Base-by-base conservation (phyloP, 2,888 invertebrate species). In the Pasiphila rectangulata region DNA sequence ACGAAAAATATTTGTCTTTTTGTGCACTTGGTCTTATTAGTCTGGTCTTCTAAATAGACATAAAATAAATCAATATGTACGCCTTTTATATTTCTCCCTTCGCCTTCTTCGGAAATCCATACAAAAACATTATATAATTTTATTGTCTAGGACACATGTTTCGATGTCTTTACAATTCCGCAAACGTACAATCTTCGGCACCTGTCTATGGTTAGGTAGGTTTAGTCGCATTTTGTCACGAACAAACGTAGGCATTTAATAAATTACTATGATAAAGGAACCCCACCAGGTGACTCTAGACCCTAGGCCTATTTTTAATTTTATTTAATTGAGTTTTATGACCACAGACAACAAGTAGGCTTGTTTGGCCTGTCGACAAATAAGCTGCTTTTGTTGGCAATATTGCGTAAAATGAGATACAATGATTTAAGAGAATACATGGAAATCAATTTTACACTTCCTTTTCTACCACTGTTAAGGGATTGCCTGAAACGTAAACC, bases 151-250 rank as follows among this genome's bases (percentile, higher is more conserved):
- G n/a, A 45, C 16, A 15, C 19, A 37, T 44, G 29, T 49, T 30
- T 16, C 20, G 21, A 38, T 42, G 44, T 47, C 12, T 35, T 46
- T 38, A 21, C 25, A 27, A 41, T 40, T 23, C 46, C n/a, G 3
- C 46, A 45, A 42, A 30, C 41, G 50, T 43, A 41, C 27, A 20
- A 44, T 44, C 35, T 39, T 13, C 12, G n/a, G 35, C 51, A 55
- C 44, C 51, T 51, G 55, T 51, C 49, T 23, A 20, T 41, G 44
- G n/a, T n/a, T n/a, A n/a, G 49, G 42, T 42, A 35, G 30, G 27
- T 30, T 44, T 41, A 21, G 43, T 41, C 40, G 35, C 51, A 55
- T 51, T 35, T 44, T 49, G 35, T 51, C 51, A 54, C 48, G 51
- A 20, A 21, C 39, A 20, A 35, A 35, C 24, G 29, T 20, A 29